Conservation (phyloP, 2,113 vertebrate species). For the Xiphophorus couchianus region DNA sequence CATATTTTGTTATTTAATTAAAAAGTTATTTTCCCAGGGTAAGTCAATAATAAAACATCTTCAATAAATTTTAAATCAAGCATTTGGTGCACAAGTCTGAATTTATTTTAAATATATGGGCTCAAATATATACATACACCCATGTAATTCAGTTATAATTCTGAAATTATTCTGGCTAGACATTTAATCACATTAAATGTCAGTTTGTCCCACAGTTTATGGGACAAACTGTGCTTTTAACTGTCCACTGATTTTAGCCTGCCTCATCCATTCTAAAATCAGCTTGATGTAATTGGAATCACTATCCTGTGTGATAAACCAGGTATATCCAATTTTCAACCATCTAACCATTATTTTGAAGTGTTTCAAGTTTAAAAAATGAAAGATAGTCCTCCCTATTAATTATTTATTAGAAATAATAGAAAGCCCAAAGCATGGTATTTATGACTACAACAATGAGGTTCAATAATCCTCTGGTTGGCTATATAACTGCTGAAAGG, state of each 20-base stretch:
- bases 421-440: background rate
- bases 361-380: too few relatives aligned
- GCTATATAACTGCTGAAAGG: background rate
- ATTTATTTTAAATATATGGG: background rate
- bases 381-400: too few relatives aligned
- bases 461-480: background rate
- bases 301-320: too few relatives aligned
- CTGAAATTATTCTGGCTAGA: background rate
- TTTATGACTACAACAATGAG: background rate
- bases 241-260: too few relatives aligned
- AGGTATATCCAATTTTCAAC: too few relatives aligned
- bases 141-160: background rate
- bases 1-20: too few relatives aligned
- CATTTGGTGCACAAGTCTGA: background rate
- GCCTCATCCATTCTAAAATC: too few relatives aligned
- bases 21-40: background rate
- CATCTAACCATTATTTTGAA: too few relatives aligned
- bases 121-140: background rate
- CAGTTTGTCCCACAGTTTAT: too few relatives aligned
- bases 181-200: background rate
- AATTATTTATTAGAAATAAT: background rate
- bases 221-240: too few relatives aligned
- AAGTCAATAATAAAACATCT: background rate
- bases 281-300: too few relatives aligned
- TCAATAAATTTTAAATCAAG: background rate